Evolutionary conservation across 2,113 vertebrate species (phyloP).

Genomic region (Tupaia chinensis): DNA sequence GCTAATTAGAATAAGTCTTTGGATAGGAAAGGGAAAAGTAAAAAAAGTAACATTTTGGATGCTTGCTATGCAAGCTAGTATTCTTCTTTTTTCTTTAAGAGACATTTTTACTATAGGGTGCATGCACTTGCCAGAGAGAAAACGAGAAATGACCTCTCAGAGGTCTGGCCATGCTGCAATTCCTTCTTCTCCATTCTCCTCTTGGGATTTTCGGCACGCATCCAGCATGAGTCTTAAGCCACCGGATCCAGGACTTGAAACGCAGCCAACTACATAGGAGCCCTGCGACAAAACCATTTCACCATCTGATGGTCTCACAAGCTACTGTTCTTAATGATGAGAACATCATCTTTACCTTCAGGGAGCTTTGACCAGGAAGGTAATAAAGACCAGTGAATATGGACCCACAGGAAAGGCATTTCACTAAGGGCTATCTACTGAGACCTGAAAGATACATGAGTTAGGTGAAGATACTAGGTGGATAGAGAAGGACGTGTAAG

Average conservation of each 20-base stretch:
- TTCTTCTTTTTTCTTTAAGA: neutral
- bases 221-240: too few relatives aligned
- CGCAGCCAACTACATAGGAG: too few relatives aligned
- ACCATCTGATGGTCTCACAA: neutral
- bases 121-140: too few relatives aligned
- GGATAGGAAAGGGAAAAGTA: neutral
- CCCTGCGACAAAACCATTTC: too few relatives aligned
- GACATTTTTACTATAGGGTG: too few relatives aligned
- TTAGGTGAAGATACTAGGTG: neutral
- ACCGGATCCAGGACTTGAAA: too few relatives aligned
- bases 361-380: neutral
- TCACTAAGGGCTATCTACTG: neutral
- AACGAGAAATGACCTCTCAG: too few relatives aligned
- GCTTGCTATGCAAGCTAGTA: neutral
- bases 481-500: neutral
- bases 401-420: neutral
- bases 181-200: too few relatives aligned
- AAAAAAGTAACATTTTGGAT: neutral
- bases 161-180: too few relatives aligned
- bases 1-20: neutral
- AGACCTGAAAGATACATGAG: neutral
- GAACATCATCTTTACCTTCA: neutral
- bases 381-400: neutral
- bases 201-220: too few relatives aligned
- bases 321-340: neutral